phyloP scores from a whole-genome alignment of 2,888 invertebrate species.

The Zeuzera pyrina region DNA sequence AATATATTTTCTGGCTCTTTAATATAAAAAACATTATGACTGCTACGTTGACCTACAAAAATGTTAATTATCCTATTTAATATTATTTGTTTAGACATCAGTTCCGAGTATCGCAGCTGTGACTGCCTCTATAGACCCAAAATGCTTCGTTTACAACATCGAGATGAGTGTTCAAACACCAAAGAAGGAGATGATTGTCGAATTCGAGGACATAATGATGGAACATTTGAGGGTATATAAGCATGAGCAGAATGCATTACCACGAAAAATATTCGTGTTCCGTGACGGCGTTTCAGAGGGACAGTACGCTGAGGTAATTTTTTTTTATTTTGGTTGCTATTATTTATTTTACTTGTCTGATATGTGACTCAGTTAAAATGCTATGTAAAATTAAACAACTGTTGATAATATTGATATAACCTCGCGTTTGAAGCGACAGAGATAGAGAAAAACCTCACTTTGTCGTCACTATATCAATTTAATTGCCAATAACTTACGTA shows the following conservation, averaged over 20 bases:
- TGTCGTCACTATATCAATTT: too few relatives aligned
- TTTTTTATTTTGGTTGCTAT: neutral
- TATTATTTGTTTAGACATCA: constrained; percentile 37
- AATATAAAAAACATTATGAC: too few relatives aligned
- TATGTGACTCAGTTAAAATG: too few relatives aligned
- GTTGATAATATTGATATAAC: too few relatives aligned
- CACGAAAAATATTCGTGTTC: constrained; percentile 80
- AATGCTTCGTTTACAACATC: constrained; percentile 81
- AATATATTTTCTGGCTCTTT: too few relatives aligned
- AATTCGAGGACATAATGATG: constrained; percentile 78
- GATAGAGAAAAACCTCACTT: too few relatives aligned
- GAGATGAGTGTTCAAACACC: constrained; percentile 84
- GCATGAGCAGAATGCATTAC: constrained; percentile 54
- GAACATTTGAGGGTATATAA: constrained; percentile 77
- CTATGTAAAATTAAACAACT: too few relatives aligned
- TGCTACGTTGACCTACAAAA: too few relatives aligned
- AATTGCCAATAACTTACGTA: too few relatives aligned
- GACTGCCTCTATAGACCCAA: constrained; percentile 80
- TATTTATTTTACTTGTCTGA: neutral
- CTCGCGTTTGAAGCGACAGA: too few relatives aligned
- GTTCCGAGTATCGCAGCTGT: constrained; percentile 81
- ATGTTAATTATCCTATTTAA: too few relatives aligned
- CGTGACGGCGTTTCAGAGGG: constrained; percentile 93
- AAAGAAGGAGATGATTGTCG: constrained; percentile 81
- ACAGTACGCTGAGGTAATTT: constrained; percentile 77